phyloP scores from a whole-genome alignment of 2,797 vertebrate species.

The Remorina albescens region DNA sequence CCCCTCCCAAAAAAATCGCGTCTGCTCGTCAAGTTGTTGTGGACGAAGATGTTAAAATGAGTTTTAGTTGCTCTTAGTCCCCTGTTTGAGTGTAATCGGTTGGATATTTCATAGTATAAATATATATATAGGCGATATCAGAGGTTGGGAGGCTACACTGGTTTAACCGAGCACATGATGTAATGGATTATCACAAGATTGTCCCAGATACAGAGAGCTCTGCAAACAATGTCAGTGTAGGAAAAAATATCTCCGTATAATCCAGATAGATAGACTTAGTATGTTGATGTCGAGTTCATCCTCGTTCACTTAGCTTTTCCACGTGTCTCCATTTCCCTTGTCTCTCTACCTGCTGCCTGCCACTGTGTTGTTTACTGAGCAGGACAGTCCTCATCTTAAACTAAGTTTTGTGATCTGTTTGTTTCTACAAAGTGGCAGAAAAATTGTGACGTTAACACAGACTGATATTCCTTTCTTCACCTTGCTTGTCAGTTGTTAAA shows the following conservation, averaged over 20 bases:
- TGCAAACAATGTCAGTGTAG: constrained; percentile 68
- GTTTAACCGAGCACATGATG: constrained; percentile 80
- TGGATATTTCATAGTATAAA: constrained; percentile 49
- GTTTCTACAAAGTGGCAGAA: constrained; percentile 20
- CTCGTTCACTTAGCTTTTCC: constrained; percentile 26
- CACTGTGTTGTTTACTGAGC: constrained; percentile 33
- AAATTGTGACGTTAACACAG: constrained; percentile 26
- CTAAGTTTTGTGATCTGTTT: constrained; percentile 34
- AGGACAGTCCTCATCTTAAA: constrained; percentile 47
- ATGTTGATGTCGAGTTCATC: constrained; percentile 16
- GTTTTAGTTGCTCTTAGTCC: not conserved
- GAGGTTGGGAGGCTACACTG: constrained; percentile 65
- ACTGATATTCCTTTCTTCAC: constrained; percentile 39
- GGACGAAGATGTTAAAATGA: not conserved
- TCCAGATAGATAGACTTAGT: constrained; percentile 21
- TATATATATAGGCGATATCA: constrained; percentile 43
- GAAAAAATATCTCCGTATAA: constrained; percentile 46
- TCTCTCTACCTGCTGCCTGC: constrained; percentile 35
- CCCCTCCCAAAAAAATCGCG: too few relatives aligned
- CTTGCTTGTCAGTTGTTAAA: constrained; percentile 75
- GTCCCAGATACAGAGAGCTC: constrained; percentile 80
- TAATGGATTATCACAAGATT: constrained; percentile 85
- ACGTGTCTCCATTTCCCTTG: constrained; percentile 16
- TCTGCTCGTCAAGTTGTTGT: constrained; percentile 17
- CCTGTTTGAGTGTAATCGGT: constrained; percentile 31